phyloP scores from a whole-genome alignment of 2,888 invertebrate genomes.

The Notocelia uddmanniana region DNA sequence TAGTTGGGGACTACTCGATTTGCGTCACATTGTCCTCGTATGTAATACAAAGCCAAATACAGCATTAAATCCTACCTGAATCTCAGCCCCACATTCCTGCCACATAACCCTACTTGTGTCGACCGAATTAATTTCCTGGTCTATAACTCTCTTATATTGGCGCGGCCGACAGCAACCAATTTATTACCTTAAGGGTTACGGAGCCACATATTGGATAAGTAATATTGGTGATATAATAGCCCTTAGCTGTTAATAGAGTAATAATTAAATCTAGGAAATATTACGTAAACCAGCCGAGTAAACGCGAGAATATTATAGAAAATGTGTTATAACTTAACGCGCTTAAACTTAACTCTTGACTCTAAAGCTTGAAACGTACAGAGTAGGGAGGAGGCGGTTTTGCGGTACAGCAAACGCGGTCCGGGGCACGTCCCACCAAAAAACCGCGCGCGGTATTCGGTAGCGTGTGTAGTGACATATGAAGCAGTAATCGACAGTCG shows the following conservation, averaged over 20 bases:
- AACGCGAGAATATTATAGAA: no score
- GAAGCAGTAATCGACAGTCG: no score
- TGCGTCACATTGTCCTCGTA: neutral
- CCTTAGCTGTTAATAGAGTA: constrained; percentile 1
- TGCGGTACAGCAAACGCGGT: no score
- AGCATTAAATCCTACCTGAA: constrained; percentile 5
- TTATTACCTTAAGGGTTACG: constrained; percentile 64
- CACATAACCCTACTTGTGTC: constrained; percentile 79
- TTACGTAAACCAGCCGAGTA: no score
- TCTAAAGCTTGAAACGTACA: no score
- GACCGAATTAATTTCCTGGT: constrained; percentile 85
- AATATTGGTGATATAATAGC: constrained; percentile 26
- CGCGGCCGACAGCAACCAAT: constrained; percentile 78
- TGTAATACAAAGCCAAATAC: neutral
- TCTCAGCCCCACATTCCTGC: constrained; percentile 49
- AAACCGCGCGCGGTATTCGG: no score
- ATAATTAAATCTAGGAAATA: neutral
- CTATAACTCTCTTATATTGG: constrained; percentile 85
- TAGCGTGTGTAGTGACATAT: no score
- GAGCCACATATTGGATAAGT: constrained; percentile 40
- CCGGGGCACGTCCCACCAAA: no score
- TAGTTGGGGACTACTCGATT: no score
- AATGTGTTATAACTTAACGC: no score
- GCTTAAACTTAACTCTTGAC: no score
- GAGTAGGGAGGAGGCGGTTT: no score